A percentile compares a stretch with the other conserved stretches of the same genome.
These are phyloP conservation scores for Vultur gryphus DNA, from an alignment of 2,797 vertebrate species.

Conservation along the genomic window DNA sequence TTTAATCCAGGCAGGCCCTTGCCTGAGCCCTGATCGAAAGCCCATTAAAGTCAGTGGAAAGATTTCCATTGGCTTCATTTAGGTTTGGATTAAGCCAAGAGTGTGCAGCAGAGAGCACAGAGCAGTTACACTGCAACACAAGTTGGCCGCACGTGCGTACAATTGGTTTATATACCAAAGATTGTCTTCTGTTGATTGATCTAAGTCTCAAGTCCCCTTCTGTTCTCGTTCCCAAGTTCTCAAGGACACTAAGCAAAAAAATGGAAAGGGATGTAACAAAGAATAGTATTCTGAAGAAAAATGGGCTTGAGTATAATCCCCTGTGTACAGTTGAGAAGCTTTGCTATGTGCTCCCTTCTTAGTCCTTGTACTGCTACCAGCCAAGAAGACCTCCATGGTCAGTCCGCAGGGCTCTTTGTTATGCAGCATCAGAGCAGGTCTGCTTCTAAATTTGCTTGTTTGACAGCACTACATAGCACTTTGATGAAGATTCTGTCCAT, in stretches of 20 bases:
- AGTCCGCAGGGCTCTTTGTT: neutral
- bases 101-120: neutral
- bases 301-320: neutral
- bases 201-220: neutral
- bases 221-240: neutral
- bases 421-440: neutral
- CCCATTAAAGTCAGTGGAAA: neutral
- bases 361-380: neutral
- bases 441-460: neutral
- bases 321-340: neutral
- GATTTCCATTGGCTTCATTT: neutral
- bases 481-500: neutral
- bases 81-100: neutral
- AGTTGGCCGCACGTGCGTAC: fast-evolving
- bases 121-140: neutral
- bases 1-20: neutral
- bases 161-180: neutral
- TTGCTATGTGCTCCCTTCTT: neutral
- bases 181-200: neutral
- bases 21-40: neutral
- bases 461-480: neutral
- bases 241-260: neutral
- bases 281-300: neutral
- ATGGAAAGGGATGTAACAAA: neutral
- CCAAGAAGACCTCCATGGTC: neutral